phyloP scores from a whole-genome alignment of 1,140 invertebrate genomes.

The Chironomus striatipennis region DNA sequence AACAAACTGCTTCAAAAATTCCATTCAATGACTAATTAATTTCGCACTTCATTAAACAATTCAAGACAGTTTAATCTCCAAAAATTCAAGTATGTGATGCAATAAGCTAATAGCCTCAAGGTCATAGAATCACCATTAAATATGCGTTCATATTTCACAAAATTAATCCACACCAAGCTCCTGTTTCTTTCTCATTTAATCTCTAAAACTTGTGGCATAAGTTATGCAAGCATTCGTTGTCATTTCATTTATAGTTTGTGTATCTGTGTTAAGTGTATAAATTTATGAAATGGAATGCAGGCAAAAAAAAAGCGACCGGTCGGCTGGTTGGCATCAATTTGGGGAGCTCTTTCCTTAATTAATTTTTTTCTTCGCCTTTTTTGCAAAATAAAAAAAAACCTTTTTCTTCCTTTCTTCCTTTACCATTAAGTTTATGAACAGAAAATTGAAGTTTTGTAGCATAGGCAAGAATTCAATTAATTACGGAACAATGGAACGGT shows the following conservation, averaged over 20 bases:
- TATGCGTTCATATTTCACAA: too few species aligned
- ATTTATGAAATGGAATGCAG: background rate
- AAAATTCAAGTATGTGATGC: too few species aligned
- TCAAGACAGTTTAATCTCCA: too few species aligned
- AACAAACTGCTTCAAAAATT: too few species aligned
- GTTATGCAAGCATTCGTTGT: background rate
- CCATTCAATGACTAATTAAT: too few species aligned
- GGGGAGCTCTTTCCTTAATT: background rate
- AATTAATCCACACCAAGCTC: too few species aligned
- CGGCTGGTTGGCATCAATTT: background rate
- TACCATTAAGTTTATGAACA: background rate
- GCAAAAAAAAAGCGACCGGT: background rate
- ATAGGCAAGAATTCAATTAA: background rate
- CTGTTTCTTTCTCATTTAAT: too few species aligned
- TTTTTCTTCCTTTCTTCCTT: background rate
- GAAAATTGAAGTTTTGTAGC: background rate
- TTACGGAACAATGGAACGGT: too few species aligned
- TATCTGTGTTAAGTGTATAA: background rate
- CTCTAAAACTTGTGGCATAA: background rate
- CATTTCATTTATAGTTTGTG: background rate
- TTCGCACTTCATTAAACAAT: too few species aligned
- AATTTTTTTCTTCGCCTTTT: background rate
- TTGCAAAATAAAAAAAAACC: too few species aligned
- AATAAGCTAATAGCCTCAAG: too few species aligned
- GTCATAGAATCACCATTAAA: too few species aligned